phyloP scores from a whole-genome alignment of 2,797 vertebrate genomes.

The Hippocampus kuda region DNA sequence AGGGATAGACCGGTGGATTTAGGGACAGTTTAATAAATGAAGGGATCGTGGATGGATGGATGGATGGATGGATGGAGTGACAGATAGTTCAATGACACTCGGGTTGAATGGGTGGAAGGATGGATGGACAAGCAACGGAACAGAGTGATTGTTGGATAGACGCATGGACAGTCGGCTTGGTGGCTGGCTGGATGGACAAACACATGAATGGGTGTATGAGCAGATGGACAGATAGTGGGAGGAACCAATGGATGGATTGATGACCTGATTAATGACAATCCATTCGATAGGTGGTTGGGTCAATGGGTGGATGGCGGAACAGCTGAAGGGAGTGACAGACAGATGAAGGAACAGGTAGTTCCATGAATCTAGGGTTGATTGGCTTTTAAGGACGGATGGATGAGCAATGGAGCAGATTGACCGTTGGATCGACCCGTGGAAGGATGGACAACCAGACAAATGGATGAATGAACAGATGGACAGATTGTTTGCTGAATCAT shows the following conservation, averaged over 20 bases:
- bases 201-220: not conserved
- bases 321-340: not conserved
- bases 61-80: not conserved
- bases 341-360: too few species aligned
- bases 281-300: not conserved
- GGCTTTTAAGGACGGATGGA: not conserved
- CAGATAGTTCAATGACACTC: not conserved
- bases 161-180: not conserved
- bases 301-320: not conserved
- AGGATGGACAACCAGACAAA: not conserved
- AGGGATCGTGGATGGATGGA: not conserved
- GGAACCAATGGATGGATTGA: slow-evolving; percentile 1
- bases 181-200: not conserved
- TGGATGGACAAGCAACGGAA: not conserved
- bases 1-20: not conserved
- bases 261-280: not conserved
- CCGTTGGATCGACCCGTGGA: not conserved
- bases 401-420: not conserved
- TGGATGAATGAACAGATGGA: not conserved
- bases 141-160: not conserved
- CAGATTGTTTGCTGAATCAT: slow-evolving; percentile 5
- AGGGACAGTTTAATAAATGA: not conserved
- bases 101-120: not conserved
- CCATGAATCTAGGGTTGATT: not conserved
- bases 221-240: not conserved